Evolutionary conservation across 2,888 invertebrate genomes (phyloP), one percentile per base, ranked within the genome.

Genomic region (Drosophila putrida): DNA sequence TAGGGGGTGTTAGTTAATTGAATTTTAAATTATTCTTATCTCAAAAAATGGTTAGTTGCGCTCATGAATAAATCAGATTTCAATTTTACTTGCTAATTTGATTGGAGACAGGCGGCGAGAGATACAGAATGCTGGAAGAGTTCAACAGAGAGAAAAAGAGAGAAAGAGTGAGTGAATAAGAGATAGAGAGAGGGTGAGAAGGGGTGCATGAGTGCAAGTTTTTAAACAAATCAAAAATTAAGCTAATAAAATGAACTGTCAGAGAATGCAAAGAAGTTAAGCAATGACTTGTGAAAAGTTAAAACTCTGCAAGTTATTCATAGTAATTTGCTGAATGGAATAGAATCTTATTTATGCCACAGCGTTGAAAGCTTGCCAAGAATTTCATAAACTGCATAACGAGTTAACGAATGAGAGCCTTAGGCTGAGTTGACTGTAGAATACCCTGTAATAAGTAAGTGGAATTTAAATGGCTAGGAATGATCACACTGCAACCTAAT

Each of bases 31-130:
- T 72, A 77, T 70, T 71, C 80, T 60, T 75, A 78, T 69, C 75
- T 78, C 71, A 67, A 78, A 76, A 72, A 78, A 76, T 77, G 73
- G 75, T 80, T 76, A 82, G 72, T 71, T 73, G 58, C 43, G 31
- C 82, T 81, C 77, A 86, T 86, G 85, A 81, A 86, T 86, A 88
- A 86, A 75, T 81, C 85, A 86, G 81, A 61, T 82, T 85, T 82
- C 85, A 85, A 86, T 86, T 88, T 88, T 51, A 85, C 71, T 81
- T 80, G 83, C 75, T 88, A 88, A 86, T 86, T 88, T 88, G 82
- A 88, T 82, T 88, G 68, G 76, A 75, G 76, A 75, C 68, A 27
- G 9, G 53, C 36, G 36, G 27, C 39, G 10, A 8, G 41, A 58
- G 43, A 27, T 28, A 5, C 9, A 31, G 41, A 36, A 5, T 57